These are phyloP conservation scores for Ennomos erosarius DNA, from an alignment of 2,888 invertebrate species.

Conservation along the genomic window DNA sequence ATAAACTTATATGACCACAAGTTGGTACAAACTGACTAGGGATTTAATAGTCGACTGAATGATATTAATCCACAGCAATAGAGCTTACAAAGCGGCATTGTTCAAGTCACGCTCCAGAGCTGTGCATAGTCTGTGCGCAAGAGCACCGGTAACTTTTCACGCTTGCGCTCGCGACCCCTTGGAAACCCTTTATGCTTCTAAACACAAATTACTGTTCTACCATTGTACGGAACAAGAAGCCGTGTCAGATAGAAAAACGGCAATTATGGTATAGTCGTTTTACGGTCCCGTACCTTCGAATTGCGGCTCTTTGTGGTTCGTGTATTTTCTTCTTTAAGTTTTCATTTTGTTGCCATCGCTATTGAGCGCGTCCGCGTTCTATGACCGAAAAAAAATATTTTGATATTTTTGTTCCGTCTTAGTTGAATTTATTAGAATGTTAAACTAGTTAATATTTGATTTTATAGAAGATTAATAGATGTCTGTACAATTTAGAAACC, in stretches of 20 bases:
- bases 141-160: slow-evolving; percentile 59
- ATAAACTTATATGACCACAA: too few relatives aligned
- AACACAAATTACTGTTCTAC: slow-evolving; percentile 53
- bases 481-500: too few relatives aligned
- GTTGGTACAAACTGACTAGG: too few relatives aligned
- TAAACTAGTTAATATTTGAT: too few relatives aligned
- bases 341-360: not conserved
- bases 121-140: slow-evolving; percentile 39
- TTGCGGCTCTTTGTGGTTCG: not conserved
- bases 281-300: slow-evolving; percentile 29
- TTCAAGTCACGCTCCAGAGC: slow-evolving; percentile 40
- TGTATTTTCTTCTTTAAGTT: slow-evolving; percentile 12
- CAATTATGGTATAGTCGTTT: slow-evolving; percentile 36
- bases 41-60: too few relatives aligned
- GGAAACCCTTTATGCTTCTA: slow-evolving; percentile 47
- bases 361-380: too few relatives aligned
- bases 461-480: too few relatives aligned
- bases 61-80: slow-evolving; percentile 1
- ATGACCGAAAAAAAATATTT: too few relatives aligned
- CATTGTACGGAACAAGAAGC: slow-evolving; percentile 66
- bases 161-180: slow-evolving; percentile 49
- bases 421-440: too few relatives aligned
- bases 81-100: slow-evolving; percentile 30
- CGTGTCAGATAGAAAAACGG: slow-evolving; percentile 56
- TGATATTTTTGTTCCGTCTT: too few relatives aligned